Evolutionary conservation across 2,888 invertebrate species (phyloP).

Genomic region (Aethes cnicana): DNA sequence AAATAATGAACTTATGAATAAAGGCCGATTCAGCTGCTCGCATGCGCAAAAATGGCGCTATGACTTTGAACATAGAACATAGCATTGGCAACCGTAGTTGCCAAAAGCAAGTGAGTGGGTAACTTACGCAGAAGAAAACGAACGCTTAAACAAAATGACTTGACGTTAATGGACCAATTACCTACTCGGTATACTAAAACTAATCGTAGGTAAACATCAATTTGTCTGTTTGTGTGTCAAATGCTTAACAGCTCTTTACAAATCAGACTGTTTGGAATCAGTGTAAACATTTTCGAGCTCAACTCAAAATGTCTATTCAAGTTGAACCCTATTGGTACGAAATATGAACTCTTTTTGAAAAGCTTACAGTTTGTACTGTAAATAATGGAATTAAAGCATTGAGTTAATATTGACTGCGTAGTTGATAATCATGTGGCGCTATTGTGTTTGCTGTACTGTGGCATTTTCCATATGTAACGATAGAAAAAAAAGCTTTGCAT

Average conservation of each 20-base stretch:
- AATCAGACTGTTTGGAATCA: constrained; percentile 43
- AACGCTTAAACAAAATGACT: constrained; percentile 13
- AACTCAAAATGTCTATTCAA: constrained; percentile 1
- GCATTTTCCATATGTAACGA: constrained; percentile 14
- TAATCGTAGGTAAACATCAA: constrained; percentile 51
- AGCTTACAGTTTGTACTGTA: constrained; percentile 36
- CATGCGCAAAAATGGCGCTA: no score
- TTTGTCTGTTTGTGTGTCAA: constrained; percentile 46
- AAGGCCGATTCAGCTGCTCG: no score
- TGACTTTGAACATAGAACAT: no score
- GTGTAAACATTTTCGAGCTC: constrained; percentile 34
- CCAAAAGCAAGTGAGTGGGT: no score
- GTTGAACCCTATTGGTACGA: background rate
- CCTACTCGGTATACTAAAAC: constrained; percentile 46
- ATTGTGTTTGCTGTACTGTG: constrained; percentile 38
- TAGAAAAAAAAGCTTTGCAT: background rate
- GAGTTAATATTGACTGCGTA: constrained; percentile 55
- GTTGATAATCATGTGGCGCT: constrained; percentile 56
- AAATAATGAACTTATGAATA: no score
- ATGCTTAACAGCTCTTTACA: constrained; percentile 52
- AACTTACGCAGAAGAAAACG: no score
- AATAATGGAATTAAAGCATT: constrained; percentile 58
- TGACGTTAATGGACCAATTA: background rate
- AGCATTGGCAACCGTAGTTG: no score
- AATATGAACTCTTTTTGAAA: constrained; percentile 32